These are phyloP conservation scores for Odocoileus hemionus DNA, from an alignment of 2,113 vertebrate species.

Conservation along the genomic window DNA sequence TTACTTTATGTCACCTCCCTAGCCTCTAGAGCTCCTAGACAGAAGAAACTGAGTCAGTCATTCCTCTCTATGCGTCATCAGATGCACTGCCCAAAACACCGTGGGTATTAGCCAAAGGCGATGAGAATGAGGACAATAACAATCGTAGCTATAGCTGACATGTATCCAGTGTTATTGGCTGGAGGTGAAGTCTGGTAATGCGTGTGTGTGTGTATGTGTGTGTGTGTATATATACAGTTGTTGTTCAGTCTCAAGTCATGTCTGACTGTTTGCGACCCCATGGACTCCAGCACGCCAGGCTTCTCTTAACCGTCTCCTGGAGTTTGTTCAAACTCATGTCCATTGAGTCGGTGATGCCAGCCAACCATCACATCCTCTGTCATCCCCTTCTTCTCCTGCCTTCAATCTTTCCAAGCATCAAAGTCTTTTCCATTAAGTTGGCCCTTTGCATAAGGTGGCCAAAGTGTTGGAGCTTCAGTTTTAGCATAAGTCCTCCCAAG, in stretches of 20 bases:
- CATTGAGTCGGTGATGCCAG: background rate
- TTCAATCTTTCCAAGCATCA: background rate
- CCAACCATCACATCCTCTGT: background rate
- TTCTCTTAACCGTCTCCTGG: background rate
- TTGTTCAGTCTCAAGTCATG: background rate
- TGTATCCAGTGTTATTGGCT: background rate
- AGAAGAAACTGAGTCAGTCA: background rate
- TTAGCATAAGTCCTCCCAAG: background rate
- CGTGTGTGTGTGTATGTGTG: fast-evolving
- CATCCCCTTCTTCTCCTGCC: background rate
- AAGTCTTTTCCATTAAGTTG: background rate
- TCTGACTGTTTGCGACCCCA: background rate
- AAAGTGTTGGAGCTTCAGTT: background rate
- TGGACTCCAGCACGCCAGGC: background rate
- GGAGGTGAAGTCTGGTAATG: background rate
- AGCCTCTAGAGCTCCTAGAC: background rate
- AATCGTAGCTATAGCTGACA: background rate
- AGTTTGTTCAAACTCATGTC: background rate
- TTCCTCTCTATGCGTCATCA: background rate
- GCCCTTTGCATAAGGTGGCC: background rate
- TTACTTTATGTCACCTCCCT: background rate
- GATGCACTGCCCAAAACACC: background rate
- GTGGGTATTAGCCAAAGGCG: background rate
- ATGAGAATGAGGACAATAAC: background rate
- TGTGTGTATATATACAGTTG: background rate